Evolutionary conservation across 2,113 vertebrate species (phyloP), one percentile per base, ranked within the genome.

Genomic region (Turdus rufiventris): DNA sequence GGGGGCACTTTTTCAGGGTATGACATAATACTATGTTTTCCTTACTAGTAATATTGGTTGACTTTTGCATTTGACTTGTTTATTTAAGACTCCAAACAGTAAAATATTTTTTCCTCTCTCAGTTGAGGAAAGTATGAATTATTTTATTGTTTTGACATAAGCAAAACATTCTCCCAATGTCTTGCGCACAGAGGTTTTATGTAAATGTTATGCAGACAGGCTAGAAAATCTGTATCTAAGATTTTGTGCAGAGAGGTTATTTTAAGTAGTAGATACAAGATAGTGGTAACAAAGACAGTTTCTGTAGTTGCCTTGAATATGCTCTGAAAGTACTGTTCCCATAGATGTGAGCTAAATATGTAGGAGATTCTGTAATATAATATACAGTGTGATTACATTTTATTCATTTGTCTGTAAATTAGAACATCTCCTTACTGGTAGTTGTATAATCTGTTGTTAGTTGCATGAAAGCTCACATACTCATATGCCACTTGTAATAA

Each of bases 21-120:
- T 85, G 77, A 85, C 70, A 87, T 92, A 93, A 65, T 81, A 33
- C 3, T 88, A 34, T 66, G 31, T 85, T 95, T 95, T 95, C 10
- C 13, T 81, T 92, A 40, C 53, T 72, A 72, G 45, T 67, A 67
- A 47, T 78, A 40, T 29, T 68, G 62, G 53, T 56, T 92, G 61
- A 23, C 23, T 84, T 92, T 74, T 74, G 8, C 34, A 60, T 80
- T 88, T 72, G 12, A 60, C 19, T 77, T 62, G 47, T 89, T 90
- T 91, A 45, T 74, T 92, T 89, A 93, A 89, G 77, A 60, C 87
- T 77, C 13, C 33, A 43, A 71, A 60, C 20, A n/a, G 18, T 68
- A 51, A 43, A 74, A 36, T n/a, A 1, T 11, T 17, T 24, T 26
- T 56, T 36, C 11, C 2, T 6, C 9, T 61, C 23, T 43, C 28